phyloP scores from a whole-genome alignment of 1,140 invertebrate species.

The Galleria mellonella region DNA sequence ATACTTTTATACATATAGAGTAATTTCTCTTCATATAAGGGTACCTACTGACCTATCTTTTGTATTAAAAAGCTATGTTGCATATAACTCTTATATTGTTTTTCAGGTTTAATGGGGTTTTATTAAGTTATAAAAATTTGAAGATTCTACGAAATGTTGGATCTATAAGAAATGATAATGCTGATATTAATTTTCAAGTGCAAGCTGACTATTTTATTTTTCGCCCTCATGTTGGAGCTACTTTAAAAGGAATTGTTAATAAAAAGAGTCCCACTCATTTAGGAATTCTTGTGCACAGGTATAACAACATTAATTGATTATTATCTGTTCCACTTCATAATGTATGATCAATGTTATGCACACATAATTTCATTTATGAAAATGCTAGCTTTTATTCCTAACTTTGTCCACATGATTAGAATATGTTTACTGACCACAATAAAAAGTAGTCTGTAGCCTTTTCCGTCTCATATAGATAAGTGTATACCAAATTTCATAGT shows the following conservation, averaged over 20 bases:
- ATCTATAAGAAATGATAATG: constrained; percentile 73
- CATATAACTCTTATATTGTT: background rate
- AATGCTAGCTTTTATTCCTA: no score
- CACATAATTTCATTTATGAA: no score
- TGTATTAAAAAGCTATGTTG: background rate
- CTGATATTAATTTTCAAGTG: constrained; percentile 77
- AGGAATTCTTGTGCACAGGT: constrained; percentile 78
- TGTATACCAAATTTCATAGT: no score
- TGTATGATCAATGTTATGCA: no score
- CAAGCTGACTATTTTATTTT: constrained; percentile 81
- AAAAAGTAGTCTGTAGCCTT: no score
- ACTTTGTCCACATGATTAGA: no score
- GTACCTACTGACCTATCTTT: no score
- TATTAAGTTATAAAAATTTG: constrained; percentile 78
- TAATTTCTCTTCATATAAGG: no score
- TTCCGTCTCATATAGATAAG: no score
- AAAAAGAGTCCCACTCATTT: constrained; percentile 78
- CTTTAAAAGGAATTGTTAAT: constrained; percentile 75
- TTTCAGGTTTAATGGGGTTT: constrained; percentile 75
- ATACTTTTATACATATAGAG: no score
- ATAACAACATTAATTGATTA: background rate
- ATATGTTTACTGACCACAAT: no score
- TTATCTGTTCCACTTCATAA: no score
- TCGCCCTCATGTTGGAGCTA: constrained; percentile 61
- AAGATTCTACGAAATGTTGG: constrained; percentile 74